Percentiles rank a stretch among this genome's conserved stretches.
Evolutionary conservation across 2,113 vertebrate species (phyloP).

Genomic region (Lepus americanus): DNA sequence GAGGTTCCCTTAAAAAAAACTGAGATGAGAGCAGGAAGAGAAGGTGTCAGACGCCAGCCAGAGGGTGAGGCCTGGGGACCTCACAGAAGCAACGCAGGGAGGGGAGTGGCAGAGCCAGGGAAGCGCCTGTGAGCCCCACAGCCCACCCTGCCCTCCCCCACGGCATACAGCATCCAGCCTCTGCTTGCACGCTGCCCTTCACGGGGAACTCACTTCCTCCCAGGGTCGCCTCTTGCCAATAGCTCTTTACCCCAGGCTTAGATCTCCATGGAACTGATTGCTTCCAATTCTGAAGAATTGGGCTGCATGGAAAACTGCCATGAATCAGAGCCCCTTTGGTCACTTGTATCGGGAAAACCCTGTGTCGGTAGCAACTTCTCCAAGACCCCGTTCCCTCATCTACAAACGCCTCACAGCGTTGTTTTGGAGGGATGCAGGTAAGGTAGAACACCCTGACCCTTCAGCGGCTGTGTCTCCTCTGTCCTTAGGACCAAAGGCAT

Average conservation of each 20-base stretch:
- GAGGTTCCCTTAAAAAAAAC: neutral
- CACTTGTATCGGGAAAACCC: neutral
- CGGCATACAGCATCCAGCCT: neutral
- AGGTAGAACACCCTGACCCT: neutral
- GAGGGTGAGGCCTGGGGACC: neutral
- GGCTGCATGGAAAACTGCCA: neutral
- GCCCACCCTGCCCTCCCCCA: accelerated
- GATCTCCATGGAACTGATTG: neutral
- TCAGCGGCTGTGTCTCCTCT: neutral
- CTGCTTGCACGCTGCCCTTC: neutral
- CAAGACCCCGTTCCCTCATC: neutral
- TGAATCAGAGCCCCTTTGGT: neutral
- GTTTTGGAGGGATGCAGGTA: neutral
- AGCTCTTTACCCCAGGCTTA: neutral
- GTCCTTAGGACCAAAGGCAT: neutral
- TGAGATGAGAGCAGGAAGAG: neutral
- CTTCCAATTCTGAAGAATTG: neutral
- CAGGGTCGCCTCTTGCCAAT: neutral
- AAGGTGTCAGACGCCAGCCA: neutral
- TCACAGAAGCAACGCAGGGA: neutral
- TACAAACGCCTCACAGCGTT: neutral
- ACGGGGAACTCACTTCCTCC: neutral
- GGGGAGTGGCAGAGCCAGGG: neutral
- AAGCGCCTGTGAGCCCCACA: neutral
- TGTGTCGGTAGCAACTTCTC: neutral